Evolutionary conservation across 2,888 invertebrate genomes (phyloP).

Genomic region (Pseudococcus jackbeardsleyi): DNA sequence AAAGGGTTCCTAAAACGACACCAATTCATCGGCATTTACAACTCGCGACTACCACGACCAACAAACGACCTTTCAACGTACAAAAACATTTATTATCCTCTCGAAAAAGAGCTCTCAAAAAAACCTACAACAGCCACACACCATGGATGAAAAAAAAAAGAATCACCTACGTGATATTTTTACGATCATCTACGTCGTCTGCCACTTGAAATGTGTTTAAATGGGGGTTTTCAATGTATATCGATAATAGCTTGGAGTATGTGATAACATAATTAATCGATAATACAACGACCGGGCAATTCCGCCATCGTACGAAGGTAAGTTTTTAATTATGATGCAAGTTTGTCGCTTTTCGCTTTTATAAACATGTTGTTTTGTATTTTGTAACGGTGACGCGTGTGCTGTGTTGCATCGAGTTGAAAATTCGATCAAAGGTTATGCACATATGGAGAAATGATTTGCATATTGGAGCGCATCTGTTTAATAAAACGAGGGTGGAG

Average conservation of each 20-base stretch:
- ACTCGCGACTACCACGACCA: not conserved
- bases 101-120: not conserved
- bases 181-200: constrained; percentile 20
- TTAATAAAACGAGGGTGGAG: constrained; percentile 33
- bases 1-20: not conserved
- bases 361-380: constrained; percentile 54
- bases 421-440: constrained; percentile 45
- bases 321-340: constrained; percentile 50
- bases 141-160: not conserved
- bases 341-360: constrained; percentile 37
- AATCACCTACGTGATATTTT: not conserved
- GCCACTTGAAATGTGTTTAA: constrained; percentile 41
- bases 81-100: constrained; percentile 44
- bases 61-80: not conserved
- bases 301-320: not conserved
- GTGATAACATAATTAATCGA: constrained; percentile 46
- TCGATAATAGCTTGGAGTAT: not conserved
- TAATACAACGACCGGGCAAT: not conserved
- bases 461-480: constrained; percentile 30
- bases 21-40: not conserved
- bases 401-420: not conserved
- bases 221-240: not conserved
- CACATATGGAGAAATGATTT: constrained; percentile 14
- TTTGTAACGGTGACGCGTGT: constrained; percentile 17
- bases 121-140: not conserved